Conservation (phyloP, 2,113 vertebrate genomes). For the Electrona antarctica region DNA sequence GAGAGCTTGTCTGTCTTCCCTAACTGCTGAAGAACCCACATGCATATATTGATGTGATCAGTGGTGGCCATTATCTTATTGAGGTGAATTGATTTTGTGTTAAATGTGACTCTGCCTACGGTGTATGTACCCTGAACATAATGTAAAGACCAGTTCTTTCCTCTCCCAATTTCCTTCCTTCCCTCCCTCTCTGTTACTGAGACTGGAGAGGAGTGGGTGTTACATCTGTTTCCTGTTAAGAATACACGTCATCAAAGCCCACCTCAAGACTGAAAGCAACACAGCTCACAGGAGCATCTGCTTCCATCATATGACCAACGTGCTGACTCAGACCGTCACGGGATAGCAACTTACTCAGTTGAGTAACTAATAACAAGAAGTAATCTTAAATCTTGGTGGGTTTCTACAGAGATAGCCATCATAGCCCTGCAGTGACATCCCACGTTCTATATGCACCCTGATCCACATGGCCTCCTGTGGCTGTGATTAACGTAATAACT, state of each 20-base stretch:
- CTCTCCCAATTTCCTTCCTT: background rate
- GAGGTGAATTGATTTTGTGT: constrained; percentile 17
- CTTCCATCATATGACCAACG: constrained; percentile 57
- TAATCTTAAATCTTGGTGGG: constrained; percentile 49
- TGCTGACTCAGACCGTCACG: constrained; percentile 62
- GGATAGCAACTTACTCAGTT: constrained; percentile 8
- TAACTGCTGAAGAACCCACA: constrained; percentile 14
- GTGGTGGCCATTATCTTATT: constrained; percentile 7
- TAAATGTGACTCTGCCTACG: background rate
- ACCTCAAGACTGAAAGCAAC: constrained; percentile 24
- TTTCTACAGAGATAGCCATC: background rate
- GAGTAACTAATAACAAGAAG: constrained; percentile 16
- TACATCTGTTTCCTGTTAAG: constrained; percentile 66
- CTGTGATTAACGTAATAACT: constrained; percentile 26
- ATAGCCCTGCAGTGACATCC: constrained; percentile 8
- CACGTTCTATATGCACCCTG: constrained; percentile 44
- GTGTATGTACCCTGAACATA: background rate
- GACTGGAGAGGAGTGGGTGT: background rate
- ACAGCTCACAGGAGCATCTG: constrained; percentile 50
- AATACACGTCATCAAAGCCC: background rate
- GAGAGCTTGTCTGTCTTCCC: background rate
- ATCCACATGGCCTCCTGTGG: constrained; percentile 16
- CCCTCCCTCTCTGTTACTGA: background rate
- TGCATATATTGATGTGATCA: constrained; percentile 11
- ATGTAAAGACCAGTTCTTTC: background rate